Base-by-base conservation (phyloP, 2,797 vertebrate species). In the Spondyliosoma cantharus region DNA sequence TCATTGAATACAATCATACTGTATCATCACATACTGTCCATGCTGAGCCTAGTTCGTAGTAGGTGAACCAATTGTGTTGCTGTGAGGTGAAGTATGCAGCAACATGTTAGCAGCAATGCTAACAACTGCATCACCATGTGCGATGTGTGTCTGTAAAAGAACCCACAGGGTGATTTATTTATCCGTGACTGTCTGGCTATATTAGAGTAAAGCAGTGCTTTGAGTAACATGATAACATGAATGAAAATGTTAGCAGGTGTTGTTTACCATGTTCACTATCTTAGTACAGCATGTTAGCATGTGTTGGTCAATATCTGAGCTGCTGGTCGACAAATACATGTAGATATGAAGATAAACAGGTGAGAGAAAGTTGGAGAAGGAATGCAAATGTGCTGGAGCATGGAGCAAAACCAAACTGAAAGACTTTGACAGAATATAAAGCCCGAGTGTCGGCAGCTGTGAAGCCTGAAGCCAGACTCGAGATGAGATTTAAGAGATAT, bases 401-500 rank as follows among this genome's bases (percentile, higher is more conserved):
- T 0, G 2, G 15, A 61, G 20, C 57, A 24, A 68, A 62, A 49
- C 20, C 14, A 22, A 0, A 77, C 43, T 50, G 20, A 37, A 58
- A 72, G 11, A 70, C 22, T 1, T 43, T 49, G 14, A 20, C 0
- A 42, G 2, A 69, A 68, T 20, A 50, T 65, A 59, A 66, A 48
- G 37, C 5, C 5, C 20, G 29, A 46, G 17, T 72, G 46, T 45
- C 4, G 22, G 2, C 8, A 49, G 13, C 58, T 49, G 45, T 48
- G 67, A 45, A 67, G 58, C 20, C 25, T 46, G 24, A 50, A 75
- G 59, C 42, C 32, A 27, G 74, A 80, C 42, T 0, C 24, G 27
- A 62, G 57, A 77, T 67, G 16, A 71, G 43, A 71, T 68, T 54
- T 49, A 57, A 80, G 69, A 71, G 57, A 71, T 43, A 76, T 49